These are phyloP conservation scores for Pristionchus fissidentatus DNA, from an alignment of 2,888 invertebrate genomes.

Conservation along the genomic window DNA sequence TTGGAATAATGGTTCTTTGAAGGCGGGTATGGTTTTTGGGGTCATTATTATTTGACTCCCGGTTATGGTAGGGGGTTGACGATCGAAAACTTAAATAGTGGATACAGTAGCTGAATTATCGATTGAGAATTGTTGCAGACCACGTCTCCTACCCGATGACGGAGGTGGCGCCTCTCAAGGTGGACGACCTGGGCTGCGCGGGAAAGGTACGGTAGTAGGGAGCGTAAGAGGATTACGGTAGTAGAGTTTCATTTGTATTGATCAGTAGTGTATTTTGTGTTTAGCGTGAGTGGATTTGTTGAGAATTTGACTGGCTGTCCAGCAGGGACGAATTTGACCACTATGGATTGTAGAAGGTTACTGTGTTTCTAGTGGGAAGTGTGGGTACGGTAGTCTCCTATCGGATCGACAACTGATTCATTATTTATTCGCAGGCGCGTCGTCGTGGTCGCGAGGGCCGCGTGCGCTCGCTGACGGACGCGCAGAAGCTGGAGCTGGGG, in stretches of 20 bases:
- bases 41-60: too few relatives aligned
- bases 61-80: too few relatives aligned
- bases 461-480: neutral
- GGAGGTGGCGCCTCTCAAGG: constrained; percentile 65
- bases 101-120: neutral
- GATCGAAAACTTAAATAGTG: too few relatives aligned
- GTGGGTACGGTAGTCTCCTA: neutral
- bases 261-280: too few relatives aligned
- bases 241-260: too few relatives aligned
- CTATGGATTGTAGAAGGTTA: neutral
- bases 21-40: too few relatives aligned
- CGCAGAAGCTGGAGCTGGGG: constrained; percentile 19
- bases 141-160: constrained; percentile 66
- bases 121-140: constrained; percentile 54
- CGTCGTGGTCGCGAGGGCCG: constrained; percentile 43
- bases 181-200: constrained; percentile 57
- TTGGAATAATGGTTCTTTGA: too few relatives aligned
- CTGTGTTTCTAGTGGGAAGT: neutral
- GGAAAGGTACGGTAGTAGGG: constrained; percentile 31
- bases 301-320: too few relatives aligned
- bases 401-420: neutral
- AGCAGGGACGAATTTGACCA: too few relatives aligned
- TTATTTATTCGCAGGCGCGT: constrained; percentile 29
- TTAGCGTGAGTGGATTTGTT: too few relatives aligned
- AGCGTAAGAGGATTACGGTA: too few relatives aligned